Percentiles rank a stretch among this genome's conserved stretches.
These are phyloP conservation scores for Thunnus thynnus DNA, from an alignment of 2,113 vertebrate species.

Conservation along the genomic window DNA sequence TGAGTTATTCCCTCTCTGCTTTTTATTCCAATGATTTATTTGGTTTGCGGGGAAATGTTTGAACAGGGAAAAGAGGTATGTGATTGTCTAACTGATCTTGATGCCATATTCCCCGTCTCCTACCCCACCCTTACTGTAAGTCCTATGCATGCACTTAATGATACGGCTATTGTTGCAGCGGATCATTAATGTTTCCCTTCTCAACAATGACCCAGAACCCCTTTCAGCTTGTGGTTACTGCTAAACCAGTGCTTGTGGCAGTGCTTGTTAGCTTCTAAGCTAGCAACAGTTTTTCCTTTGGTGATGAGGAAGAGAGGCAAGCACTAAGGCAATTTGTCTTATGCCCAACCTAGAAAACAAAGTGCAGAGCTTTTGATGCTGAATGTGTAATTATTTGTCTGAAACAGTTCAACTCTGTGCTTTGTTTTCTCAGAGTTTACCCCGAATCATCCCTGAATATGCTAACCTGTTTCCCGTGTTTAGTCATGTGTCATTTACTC, in stretches of 20 bases:
- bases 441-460: slow-evolving; percentile 42
- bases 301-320: slow-evolving; percentile 79
- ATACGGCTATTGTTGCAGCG: slow-evolving; percentile 81
- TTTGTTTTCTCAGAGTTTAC: slow-evolving; percentile 29
- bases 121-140: slow-evolving; percentile 73
- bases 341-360: slow-evolving; percentile 45
- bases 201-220: slow-evolving; percentile 76
- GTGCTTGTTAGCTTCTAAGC: slow-evolving; percentile 77
- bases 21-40: slow-evolving; percentile 89
- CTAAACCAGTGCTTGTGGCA: slow-evolving; percentile 87
- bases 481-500: slow-evolving; percentile 17
- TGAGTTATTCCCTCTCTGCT: slow-evolving; percentile 92
- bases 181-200: slow-evolving; percentile 47
- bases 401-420: slow-evolving; percentile 6
- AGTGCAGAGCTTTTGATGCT: slow-evolving; percentile 15
- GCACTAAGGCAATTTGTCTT: slow-evolving; percentile 82
- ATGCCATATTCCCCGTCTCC: slow-evolving; percentile 65
- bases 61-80: slow-evolving; percentile 99
- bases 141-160: slow-evolving; percentile 91
- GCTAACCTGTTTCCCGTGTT: slow-evolving; percentile 28
- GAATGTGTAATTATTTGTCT: background rate
- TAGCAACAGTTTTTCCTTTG: slow-evolving; percentile 45
- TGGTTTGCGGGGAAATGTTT: slow-evolving; percentile 92
- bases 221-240: slow-evolving; percentile 64
- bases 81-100: slow-evolving; percentile 80